Base-by-base conservation (phyloP, 1,140 invertebrate genomes). In the Acromyrmex heyeri region DNA sequence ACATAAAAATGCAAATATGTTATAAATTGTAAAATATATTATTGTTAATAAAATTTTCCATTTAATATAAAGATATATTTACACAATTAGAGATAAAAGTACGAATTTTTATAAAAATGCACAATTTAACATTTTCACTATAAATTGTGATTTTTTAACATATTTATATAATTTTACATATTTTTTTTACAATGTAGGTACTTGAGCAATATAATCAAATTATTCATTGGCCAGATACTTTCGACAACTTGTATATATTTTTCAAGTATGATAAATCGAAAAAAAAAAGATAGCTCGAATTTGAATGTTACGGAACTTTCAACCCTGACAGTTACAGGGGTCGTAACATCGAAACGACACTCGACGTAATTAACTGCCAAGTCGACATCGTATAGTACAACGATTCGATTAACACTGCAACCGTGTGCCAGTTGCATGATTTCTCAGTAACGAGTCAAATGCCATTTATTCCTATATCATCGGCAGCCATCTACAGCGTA, bases 381-480 rank as follows among this genome's bases (percentile, higher is more conserved):
- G 18, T 18, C 27, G 72, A 57, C 44, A n/a, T 55, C 12, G 59
- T 76, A 81, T 72, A 81, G 24, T 57, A 53, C 3, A 55, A 53
- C 65, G 27, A 57, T 57, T 86, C 59, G 64, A 59, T 59, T 81
- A 87, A 87, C 65, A 72, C 55, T 69, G 57, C 34, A 59, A 30
- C 55, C 61, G 10, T 50, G 6, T 61, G 61, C 44, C 87, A 83
- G 72, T 88, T 76, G 86, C 78, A 85, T 27, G 75, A 82, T 88
- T 65, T 50, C 34, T 14, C 53, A 48, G 61, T 85, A 85, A 69
- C 85, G 85, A 87, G 77, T 88, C 87, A 73, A 57, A 24, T 53
- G 57, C 64, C 72, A 77, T 85, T 87, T 83, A 48, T 83, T 83
- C 34, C 69, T 61, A 55, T 83, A 83, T 83, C 62, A 30, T 81